phyloP scores from a whole-genome alignment of 2,113 vertebrate species.

The Platysteira castanea region DNA sequence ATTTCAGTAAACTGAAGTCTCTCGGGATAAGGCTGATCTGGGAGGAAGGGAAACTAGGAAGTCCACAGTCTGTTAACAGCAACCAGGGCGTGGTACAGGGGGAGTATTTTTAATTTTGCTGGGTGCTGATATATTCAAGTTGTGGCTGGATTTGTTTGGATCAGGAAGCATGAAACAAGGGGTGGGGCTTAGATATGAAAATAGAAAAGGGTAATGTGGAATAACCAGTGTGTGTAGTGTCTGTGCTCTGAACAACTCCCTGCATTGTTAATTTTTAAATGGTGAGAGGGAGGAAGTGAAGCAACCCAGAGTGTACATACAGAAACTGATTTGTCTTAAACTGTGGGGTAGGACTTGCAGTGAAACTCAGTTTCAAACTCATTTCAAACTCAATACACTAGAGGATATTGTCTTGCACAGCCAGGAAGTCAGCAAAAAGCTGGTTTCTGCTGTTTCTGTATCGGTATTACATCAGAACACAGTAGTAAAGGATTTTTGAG shows the following conservation, averaged over 20 bases:
- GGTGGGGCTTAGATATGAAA: not conserved
- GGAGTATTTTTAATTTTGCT: not conserved
- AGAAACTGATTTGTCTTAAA: not conserved
- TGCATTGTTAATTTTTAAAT: not conserved
- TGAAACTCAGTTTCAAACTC: not conserved
- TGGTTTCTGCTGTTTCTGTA: not conserved
- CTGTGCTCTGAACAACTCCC: not conserved
- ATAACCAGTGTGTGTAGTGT: not conserved
- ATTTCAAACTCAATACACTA: not conserved
- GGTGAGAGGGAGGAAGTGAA: not conserved
- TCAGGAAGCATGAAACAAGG: not conserved
- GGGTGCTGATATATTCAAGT: not conserved
- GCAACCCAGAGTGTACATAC: not conserved
- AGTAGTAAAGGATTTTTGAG: not conserved
- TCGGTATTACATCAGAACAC: not conserved
- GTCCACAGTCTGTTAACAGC: not conserved
- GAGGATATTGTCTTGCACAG: not conserved
- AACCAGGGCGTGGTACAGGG: accelerated
- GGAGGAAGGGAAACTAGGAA: not conserved
- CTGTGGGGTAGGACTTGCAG: not conserved
- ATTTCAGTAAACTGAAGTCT: not conserved
- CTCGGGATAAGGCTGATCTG: not conserved
- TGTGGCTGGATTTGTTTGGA: not conserved
- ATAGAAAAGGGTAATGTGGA: not conserved
- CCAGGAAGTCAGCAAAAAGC: not conserved